These are phyloP conservation scores for Agapostemon virescens DNA, from an alignment of 2,888 invertebrate genomes.

Conservation along the genomic window DNA sequence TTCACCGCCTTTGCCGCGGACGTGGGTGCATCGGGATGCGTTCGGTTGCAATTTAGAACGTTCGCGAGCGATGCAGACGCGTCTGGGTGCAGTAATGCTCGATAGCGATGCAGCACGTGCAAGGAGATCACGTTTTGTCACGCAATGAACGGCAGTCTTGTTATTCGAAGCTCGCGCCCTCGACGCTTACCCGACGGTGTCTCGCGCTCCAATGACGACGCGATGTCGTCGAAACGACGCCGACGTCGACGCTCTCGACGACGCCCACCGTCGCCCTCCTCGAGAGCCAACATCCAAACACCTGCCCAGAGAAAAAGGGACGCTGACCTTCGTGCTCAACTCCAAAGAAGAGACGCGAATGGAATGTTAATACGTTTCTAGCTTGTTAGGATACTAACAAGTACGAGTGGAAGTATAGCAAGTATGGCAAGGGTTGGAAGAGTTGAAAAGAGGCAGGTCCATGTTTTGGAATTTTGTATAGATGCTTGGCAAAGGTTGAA, in stretches of 20 bases:
- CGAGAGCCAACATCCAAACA: slow-evolving; percentile 29
- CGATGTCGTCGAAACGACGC: slow-evolving; percentile 62
- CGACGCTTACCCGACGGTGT: slow-evolving; percentile 75
- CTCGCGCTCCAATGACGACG: slow-evolving; percentile 76
- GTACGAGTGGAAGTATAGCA: too few species aligned
- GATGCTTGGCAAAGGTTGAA: too few species aligned
- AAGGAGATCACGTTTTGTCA: slow-evolving; percentile 29
- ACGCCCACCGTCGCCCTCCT: slow-evolving; percentile 50
- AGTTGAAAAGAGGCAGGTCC: too few species aligned
- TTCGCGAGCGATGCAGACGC: background rate
- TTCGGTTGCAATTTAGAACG: background rate
- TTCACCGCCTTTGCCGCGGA: background rate
- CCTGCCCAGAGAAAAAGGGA: slow-evolving; percentile 27
- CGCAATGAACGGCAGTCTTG: slow-evolving; percentile 20
- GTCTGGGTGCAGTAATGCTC: background rate
- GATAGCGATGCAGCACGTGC: slow-evolving; percentile 27
- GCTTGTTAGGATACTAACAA: too few species aligned
- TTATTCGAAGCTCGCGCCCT: slow-evolving; percentile 56
- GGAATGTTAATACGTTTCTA: background rate
- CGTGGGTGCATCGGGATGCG: background rate
- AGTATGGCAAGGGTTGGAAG: too few species aligned
- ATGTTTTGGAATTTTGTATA: too few species aligned
- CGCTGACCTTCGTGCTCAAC: slow-evolving; percentile 2
- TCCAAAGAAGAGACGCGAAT: background rate
- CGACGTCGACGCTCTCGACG: slow-evolving; percentile 63